phyloP scores from a whole-genome alignment of 2,113 vertebrate species.

The Trinectes maculatus region DNA sequence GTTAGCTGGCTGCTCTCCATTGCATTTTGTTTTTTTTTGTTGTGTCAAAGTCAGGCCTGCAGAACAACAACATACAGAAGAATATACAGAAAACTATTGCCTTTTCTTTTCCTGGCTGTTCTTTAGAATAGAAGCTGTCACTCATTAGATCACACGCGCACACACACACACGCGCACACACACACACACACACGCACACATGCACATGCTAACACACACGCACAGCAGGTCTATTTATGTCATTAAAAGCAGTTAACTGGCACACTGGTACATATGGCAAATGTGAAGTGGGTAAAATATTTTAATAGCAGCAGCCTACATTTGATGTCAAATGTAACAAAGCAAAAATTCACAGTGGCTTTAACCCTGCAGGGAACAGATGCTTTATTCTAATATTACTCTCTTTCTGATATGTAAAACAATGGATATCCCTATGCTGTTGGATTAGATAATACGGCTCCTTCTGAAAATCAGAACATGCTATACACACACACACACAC shows the following conservation, averaged over 20 bases:
- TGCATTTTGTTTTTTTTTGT: conserved; percentile 39
- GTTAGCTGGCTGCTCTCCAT: conserved; percentile 48
- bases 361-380: conserved; percentile 5
- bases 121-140: no score
- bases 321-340: background rate
- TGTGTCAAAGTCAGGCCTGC: conserved; percentile 11
- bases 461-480: no score
- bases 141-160: no score
- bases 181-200: no score
- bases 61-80: background rate
- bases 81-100: no score
- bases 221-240: background rate
- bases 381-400: conserved; percentile 20
- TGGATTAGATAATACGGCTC: background rate
- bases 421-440: background rate
- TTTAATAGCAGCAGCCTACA: conserved; percentile 16
- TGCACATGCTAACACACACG: background rate
- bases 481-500: no score
- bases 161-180: no score
- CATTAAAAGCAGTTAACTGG: conserved; percentile 8
- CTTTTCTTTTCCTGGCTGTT: no score
- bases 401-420: conserved; percentile 7
- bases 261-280: background rate
- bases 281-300: conserved; percentile 17
- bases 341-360: conserved; percentile 6